Conservation (phyloP, 2,888 invertebrate genomes). For the Eugnorisma glareosa region DNA sequence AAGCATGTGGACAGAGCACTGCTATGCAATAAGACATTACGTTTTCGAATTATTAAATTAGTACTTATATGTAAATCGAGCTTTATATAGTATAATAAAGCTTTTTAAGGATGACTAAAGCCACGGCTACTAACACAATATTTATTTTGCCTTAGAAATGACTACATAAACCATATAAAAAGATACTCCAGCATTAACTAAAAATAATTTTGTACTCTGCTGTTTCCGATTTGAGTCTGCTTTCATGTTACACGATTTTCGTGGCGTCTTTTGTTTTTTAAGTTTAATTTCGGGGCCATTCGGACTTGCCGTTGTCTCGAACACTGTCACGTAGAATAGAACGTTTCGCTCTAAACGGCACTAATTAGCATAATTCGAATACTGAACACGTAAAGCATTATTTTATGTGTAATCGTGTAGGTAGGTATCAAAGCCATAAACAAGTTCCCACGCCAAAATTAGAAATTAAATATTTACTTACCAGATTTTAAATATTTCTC, state of each 20-base stretch:
- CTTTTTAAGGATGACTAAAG: too few relatives aligned
- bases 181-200: not conserved
- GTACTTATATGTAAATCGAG: not conserved
- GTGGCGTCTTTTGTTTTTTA: not conserved
- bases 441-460: not conserved
- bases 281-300: not conserved
- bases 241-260: not conserved
- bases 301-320: not conserved
- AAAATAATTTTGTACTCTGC: not conserved
- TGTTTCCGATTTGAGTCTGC: not conserved
- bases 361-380: conserved; percentile 13
- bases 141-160: not conserved
- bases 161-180: not conserved
- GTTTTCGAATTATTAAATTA: not conserved
- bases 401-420: not conserved
- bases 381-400: conserved; percentile 1
- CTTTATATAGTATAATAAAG: too few relatives aligned
- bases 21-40: not conserved
- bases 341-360: conserved; percentile 8
- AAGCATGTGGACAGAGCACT: not conserved
- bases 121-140: not conserved
- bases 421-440: not conserved
- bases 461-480: conserved; percentile 81
- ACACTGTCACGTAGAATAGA: not conserved
- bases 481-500: conserved; percentile 94